phyloP scores from a whole-genome alignment of 2,797 vertebrate species.

The Antrozous pallidus region DNA sequence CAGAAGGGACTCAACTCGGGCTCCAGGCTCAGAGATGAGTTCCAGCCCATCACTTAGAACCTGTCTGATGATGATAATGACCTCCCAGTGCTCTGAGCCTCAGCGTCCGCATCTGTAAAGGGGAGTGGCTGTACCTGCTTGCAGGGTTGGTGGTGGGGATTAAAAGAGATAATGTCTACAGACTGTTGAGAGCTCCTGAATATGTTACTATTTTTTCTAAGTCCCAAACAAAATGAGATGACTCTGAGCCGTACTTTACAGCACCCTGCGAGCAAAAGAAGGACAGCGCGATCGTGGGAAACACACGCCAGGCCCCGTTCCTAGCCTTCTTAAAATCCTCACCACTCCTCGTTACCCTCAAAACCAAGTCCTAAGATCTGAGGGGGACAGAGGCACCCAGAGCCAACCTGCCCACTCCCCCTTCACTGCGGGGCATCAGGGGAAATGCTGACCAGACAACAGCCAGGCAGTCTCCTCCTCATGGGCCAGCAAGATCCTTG shows the following conservation, averaged over 20 bases:
- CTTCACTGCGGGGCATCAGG: not conserved
- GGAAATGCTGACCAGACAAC: not conserved
- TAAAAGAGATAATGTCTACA: not conserved
- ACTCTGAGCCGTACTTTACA: not conserved
- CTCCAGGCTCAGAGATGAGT: not conserved
- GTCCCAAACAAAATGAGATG: not conserved
- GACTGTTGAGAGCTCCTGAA: not conserved
- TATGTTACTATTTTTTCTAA: not conserved
- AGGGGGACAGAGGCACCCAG: not conserved
- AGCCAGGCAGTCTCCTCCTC: not conserved
- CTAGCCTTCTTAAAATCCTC: not conserved
- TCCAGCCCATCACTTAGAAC: not conserved
- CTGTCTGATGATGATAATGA: rapidly evolving
- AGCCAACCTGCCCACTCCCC: not conserved
- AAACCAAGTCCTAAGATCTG: not conserved
- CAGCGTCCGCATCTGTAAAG: not conserved
- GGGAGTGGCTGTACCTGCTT: not conserved
- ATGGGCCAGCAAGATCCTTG: not conserved
- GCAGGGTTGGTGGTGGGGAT: not conserved
- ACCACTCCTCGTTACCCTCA: not conserved
- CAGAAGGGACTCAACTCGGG: rapidly evolving
- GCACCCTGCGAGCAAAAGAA: not conserved
- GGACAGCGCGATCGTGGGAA: too few relatives aligned
- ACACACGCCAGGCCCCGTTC: not conserved
- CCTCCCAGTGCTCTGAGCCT: not conserved